Base-by-base conservation (phyloP, 1,140 invertebrate species). In the Scylla paramamosain region DNA sequence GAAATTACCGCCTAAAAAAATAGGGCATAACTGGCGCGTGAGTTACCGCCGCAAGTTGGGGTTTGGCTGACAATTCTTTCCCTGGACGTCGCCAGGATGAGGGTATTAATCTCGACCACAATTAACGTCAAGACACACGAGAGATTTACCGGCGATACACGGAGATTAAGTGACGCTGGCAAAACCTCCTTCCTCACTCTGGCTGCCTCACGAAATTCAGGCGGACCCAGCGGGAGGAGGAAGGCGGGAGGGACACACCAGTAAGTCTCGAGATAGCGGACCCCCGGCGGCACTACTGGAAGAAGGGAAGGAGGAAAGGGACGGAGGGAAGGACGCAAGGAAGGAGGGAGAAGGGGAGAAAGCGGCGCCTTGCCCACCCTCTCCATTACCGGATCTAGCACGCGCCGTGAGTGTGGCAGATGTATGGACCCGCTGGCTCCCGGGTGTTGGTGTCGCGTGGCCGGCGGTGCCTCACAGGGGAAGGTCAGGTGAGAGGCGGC, bases 51-150 rank as follows among this genome's bases (percentile, higher is more conserved):
- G 67, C 67, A 77, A n/a, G 67, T 77, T 77, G 67, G 67, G 67
- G 67, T 77, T 77, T 77, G 67, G 67, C 67, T 77, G 16, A 77
- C 67, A 25, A 77, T 77, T 77, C 67, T 77, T 77, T 77, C 67
- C 67, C 12, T 25, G 67, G 67, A 77, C 67, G 67, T 77, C 67
- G 67, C 67, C 67, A n/a, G 67, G 86, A 52, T 29, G 89, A 29
- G 89, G 52, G 52, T 91, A 91, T 91, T 91, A 91, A 91, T 91
- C 89, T 91, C 45, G 29, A 48, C 89, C 32, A 48, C 89, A 52
- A 91, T 91, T 91, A 91, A 91, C 52, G 89, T 91, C 89, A 91
- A 91, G 89, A 52, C 89, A 52, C 46, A 46, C 32, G 89, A 48
- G 89, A 91, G 89, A 91, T 91, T 91, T 48, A 91, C 89, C 10